A percentile compares a stretch with the other conserved stretches of the same genome.
These are phyloP conservation scores for Acanthurus lineatus DNA, from an alignment of 2,797 vertebrate species.

Conservation along the genomic window DNA sequence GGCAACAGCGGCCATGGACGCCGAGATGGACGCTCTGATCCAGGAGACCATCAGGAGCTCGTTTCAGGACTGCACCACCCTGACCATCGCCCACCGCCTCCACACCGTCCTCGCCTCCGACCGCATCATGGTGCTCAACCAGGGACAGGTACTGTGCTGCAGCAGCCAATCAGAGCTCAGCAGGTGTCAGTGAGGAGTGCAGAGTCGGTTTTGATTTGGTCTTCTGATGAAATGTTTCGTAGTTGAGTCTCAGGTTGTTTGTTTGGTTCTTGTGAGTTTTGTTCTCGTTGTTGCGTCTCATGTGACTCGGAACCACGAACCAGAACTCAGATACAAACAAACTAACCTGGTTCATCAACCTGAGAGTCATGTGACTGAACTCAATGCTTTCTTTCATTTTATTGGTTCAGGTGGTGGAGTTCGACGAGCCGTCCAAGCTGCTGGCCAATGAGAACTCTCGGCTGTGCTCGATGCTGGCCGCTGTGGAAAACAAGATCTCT, in stretches of 20 bases:
- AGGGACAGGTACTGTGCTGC: slow-evolving; percentile 89
- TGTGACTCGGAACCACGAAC: no score
- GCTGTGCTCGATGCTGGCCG: slow-evolving; percentile 93
- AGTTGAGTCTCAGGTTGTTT: no score
- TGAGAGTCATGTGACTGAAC: background rate
- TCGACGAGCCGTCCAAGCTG: slow-evolving; percentile 91
- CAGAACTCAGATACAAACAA: no score
- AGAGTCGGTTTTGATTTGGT: no score
- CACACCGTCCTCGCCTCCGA: slow-evolving; percentile 92
- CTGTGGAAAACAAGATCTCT: slow-evolving; percentile 92
- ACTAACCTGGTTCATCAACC: no score
- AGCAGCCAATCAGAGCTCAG: background rate
- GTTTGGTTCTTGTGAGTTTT: no score
- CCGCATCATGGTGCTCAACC: slow-evolving; percentile 94
- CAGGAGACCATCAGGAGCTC: slow-evolving; percentile 94
- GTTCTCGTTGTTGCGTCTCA: no score
- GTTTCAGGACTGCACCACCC: slow-evolving; percentile 92
- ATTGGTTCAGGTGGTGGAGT: slow-evolving; percentile 90
- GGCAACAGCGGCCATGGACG: slow-evolving; percentile 95
- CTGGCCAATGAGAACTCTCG: slow-evolving; percentile 95
- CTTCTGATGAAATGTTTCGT: no score
- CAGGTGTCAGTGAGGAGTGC: background rate
- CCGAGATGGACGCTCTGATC: slow-evolving; percentile 92
- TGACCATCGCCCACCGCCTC: slow-evolving; percentile 94
- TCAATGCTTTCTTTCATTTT: background rate